Conservation (phyloP, 2,888 invertebrate species). For the Drosophila dives region DNA sequence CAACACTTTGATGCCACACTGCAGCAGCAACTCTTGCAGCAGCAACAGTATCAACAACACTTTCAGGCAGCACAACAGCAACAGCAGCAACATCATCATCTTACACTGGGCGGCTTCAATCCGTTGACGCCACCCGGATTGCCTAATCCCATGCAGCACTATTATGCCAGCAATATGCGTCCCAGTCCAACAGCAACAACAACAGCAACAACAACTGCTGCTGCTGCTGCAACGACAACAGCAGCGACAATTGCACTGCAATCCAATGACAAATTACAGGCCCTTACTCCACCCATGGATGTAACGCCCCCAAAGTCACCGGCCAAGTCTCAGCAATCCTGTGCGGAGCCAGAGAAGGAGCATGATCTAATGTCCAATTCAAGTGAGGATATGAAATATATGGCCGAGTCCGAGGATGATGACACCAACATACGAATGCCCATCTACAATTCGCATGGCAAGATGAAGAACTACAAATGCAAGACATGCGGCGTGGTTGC, state of each 20-base stretch:
- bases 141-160: conserved; percentile 81
- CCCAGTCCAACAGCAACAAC: conserved; percentile 63
- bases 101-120: conserved; percentile 87
- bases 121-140: conserved; percentile 88
- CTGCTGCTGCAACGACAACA: conserved; percentile 18
- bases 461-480: conserved; percentile 95
- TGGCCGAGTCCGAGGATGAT: conserved; percentile 82
- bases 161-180: conserved; percentile 65
- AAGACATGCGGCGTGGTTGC: conserved; percentile 95
- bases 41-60: conserved; percentile 72
- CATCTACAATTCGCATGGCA: conserved; percentile 87
- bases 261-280: conserved; percentile 72
- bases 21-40: conserved; percentile 77
- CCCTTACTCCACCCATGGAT: conserved; percentile 84
- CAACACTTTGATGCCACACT: conserved; percentile 72
- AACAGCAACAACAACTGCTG: conserved; percentile 11
- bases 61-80: conserved; percentile 68
- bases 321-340: conserved; percentile 67
- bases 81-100: conserved; percentile 82
- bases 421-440: conserved; percentile 86
- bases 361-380: conserved; percentile 83
- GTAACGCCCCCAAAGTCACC: conserved; percentile 85
- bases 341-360: conserved; percentile 74
- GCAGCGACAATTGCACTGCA: conserved; percentile 22
- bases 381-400: conserved; percentile 82